phyloP scores from a whole-genome alignment of 2,888 invertebrate species.

The Drepana falcataria region DNA sequence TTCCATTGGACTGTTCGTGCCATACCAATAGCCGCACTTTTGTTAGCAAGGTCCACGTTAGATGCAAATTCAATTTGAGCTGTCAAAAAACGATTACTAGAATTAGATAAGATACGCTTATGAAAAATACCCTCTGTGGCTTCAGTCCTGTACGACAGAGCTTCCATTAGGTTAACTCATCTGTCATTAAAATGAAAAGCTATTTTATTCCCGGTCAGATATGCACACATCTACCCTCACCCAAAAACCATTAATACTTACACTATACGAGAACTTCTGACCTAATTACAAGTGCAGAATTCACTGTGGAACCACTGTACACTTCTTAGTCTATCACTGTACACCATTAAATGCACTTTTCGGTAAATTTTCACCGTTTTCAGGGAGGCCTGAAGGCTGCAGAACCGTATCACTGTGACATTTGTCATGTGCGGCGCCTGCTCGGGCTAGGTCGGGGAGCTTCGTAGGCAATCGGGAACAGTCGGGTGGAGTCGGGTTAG shows the following conservation, averaged over 20 bases:
- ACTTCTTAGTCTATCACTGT: constrained; percentile 36
- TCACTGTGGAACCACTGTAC: constrained; percentile 32
- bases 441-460: constrained; percentile 37
- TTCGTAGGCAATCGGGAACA: constrained; percentile 31
- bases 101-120: neutral
- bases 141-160: neutral
- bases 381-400: constrained; percentile 67
- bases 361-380: constrained; percentile 51
- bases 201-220: constrained; percentile 14
- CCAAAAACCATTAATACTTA: constrained; percentile 49
- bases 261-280: constrained; percentile 37
- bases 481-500: constrained; percentile 29
- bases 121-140: neutral
- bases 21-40: too few species aligned
- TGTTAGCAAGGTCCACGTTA: too few species aligned
- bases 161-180: neutral
- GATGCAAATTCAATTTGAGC: neutral
- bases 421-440: constrained; percentile 61
- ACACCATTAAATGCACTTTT: constrained; percentile 36
- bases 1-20: too few species aligned
- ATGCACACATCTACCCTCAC: constrained; percentile 24
- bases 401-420: constrained; percentile 66
- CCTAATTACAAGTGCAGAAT: constrained; percentile 29
- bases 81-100: neutral
- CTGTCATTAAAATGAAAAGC: constrained; percentile 3